Evolutionary conservation across 2,113 vertebrate genomes (phyloP).

Genomic region (Aptenodytes patagonicus): DNA sequence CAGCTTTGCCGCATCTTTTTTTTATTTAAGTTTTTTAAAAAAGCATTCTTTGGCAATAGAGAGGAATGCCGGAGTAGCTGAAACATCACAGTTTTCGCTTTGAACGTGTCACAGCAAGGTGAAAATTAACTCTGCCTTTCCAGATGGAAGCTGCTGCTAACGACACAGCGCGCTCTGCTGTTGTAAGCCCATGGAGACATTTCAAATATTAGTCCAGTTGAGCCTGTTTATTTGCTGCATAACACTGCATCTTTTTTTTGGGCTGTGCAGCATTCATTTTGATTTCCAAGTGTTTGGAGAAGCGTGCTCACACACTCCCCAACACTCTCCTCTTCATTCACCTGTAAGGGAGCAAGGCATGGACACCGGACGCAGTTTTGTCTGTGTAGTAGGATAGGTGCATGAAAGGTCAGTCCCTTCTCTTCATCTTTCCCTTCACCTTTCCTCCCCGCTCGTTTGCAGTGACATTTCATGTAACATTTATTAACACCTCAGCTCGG

Average conservation of each 20-base stretch:
- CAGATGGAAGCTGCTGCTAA: background rate
- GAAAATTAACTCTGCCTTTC: background rate
- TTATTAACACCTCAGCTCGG: background rate
- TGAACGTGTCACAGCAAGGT: background rate
- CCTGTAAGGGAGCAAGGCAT: fast-evolving
- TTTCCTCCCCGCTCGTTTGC: background rate
- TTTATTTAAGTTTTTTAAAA: background rate
- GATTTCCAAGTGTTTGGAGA: background rate
- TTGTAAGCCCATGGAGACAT: background rate
- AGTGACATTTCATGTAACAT: background rate
- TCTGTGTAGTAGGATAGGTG: too few relatives aligned
- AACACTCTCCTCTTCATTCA: background rate
- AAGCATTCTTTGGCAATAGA: background rate
- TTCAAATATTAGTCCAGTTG: too few relatives aligned
- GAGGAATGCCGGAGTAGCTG: background rate
- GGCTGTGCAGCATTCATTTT: background rate
- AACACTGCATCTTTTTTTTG: background rate
- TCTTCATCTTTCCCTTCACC: background rate
- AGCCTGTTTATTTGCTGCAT: background rate
- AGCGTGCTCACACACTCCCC: background rate
- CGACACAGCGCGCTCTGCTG: slow-evolving; percentile 11
- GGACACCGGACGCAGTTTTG: background rate
- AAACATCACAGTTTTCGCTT: background rate
- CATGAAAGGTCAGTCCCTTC: background rate
- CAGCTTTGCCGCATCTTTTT: background rate